phyloP scores from a whole-genome alignment of 2,888 invertebrate genomes.

The Agonopterix subpropinquella region DNA sequence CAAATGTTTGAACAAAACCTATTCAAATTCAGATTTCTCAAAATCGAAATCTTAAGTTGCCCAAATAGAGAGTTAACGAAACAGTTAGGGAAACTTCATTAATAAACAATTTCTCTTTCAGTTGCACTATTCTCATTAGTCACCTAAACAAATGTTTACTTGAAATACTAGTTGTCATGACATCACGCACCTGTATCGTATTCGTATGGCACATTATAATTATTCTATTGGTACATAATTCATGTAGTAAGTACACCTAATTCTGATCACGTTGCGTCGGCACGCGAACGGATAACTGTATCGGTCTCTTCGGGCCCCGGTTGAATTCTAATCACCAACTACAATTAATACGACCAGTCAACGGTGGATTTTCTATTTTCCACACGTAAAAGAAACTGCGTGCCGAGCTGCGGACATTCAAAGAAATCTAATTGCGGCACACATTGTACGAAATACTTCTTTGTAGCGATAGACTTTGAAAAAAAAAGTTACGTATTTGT shows the following conservation, averaged over 20 bases:
- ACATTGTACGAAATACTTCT: slow-evolving; percentile 12
- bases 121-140: slow-evolving; percentile 24
- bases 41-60: slow-evolving; percentile 2
- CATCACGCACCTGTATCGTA: slow-evolving; percentile 35
- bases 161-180: slow-evolving; percentile 29
- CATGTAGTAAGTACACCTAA: slow-evolving; percentile 38
- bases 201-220: slow-evolving; percentile 24
- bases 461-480: too few relatives aligned
- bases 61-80: slow-evolving; percentile 19
- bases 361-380: slow-evolving; percentile 76
- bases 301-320: slow-evolving; percentile 48
- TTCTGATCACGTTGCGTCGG: slow-evolving; percentile 57
- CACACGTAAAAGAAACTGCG: slow-evolving; percentile 74
- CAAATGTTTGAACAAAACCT: too few relatives aligned
- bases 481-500: too few relatives aligned
- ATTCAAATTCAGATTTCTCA: neutral
- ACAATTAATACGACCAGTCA: slow-evolving; percentile 72
- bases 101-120: slow-evolving; percentile 52
- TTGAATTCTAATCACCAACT: slow-evolving; percentile 67
- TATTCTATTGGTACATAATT: slow-evolving; percentile 38
- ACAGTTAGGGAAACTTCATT: slow-evolving; percentile 35
- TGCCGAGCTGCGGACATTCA: slow-evolving; percentile 49
- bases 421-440: slow-evolving; percentile 62
- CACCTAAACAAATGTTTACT: slow-evolving; percentile 30
- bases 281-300: slow-evolving; percentile 70